A percentile compares a stretch with the other conserved stretches of the same genome.
Evolutionary conservation across 1,140 invertebrate species (phyloP).

Genomic region (Trichonephila clavipes): DNA sequence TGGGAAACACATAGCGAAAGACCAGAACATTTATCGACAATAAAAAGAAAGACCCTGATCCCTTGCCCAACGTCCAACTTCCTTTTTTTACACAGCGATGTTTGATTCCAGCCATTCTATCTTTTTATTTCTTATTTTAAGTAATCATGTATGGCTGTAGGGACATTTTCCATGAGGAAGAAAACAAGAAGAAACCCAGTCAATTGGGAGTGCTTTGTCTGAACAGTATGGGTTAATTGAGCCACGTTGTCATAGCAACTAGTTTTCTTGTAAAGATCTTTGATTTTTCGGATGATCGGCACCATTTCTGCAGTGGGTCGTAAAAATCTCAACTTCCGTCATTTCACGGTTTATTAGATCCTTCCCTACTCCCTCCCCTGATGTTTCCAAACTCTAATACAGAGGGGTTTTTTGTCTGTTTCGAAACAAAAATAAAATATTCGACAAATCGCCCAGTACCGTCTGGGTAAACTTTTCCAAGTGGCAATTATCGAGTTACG

Average conservation of each 20-base stretch:
- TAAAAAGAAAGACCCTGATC: background rate
- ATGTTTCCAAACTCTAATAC: background rate
- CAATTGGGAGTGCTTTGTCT: slow-evolving; percentile 21
- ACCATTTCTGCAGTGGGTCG: background rate
- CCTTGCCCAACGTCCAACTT: background rate
- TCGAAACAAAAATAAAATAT: too few relatives aligned
- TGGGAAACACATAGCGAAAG: background rate
- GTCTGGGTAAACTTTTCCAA: too few relatives aligned
- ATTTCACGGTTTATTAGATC: slow-evolving; percentile 35
- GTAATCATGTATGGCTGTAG: background rate
- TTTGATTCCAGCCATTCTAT: background rate
- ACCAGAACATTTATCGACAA: background rate
- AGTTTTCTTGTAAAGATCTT: slow-evolving; percentile 1
- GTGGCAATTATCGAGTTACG: too few relatives aligned
- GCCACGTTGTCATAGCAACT: slow-evolving; percentile 49
- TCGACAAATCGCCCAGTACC: too few relatives aligned
- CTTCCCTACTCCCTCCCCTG: background rate
- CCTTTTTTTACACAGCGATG: background rate
- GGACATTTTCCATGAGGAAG: background rate
- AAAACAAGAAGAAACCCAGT: background rate
- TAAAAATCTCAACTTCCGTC: slow-evolving; percentile 45
- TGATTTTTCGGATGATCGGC: slow-evolving; percentile 57
- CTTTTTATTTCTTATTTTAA: background rate
- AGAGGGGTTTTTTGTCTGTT: too few relatives aligned
- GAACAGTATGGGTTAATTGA: slow-evolving; percentile 55